A percentile compares a stretch with the other conserved stretches of the same genome.
Evolutionary conservation across 2,797 vertebrate genomes (phyloP).

Genomic region (Tauraco hartlaubi): DNA sequence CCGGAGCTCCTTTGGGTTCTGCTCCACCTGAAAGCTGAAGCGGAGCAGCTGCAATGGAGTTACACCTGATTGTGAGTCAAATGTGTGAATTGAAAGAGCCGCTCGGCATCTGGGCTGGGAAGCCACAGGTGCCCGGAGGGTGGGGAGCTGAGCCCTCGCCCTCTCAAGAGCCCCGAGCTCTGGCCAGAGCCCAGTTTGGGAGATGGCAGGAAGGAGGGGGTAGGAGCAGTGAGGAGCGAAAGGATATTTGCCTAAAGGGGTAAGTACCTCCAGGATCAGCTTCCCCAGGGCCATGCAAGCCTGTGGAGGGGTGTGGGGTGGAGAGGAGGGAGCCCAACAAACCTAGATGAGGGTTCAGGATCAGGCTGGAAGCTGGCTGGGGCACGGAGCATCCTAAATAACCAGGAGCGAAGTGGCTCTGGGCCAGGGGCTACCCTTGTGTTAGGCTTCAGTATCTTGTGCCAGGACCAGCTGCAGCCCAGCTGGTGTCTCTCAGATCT

Average conservation of each 20-base stretch:
- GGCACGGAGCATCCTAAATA: not conserved
- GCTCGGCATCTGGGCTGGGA: not conserved
- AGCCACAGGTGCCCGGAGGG: not conserved
- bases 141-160: rapidly evolving
- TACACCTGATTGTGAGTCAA: not conserved
- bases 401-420: rapidly evolving
- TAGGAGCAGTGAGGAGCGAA: not conserved
- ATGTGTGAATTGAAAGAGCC: not conserved
- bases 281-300: no score
- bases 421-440: not conserved
- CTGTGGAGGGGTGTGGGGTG: not conserved
- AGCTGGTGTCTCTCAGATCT: not conserved
- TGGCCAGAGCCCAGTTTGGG: rapidly evolving
- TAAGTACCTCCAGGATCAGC: not conserved
- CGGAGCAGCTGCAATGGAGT: not conserved
- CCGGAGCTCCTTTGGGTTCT: not conserved
- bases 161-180: rapidly evolving
- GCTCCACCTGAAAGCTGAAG: not conserved
- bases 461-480: not conserved
- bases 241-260: rapidly evolving
- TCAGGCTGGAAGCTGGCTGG: not conserved
- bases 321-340: not conserved
- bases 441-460: not conserved
- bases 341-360: not conserved
- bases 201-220: not conserved